Percentiles rank a stretch among this genome's conserved stretches.
phyloP scores from a whole-genome alignment of 2,113 vertebrate genomes.

The Saimiri boliviensis region DNA sequence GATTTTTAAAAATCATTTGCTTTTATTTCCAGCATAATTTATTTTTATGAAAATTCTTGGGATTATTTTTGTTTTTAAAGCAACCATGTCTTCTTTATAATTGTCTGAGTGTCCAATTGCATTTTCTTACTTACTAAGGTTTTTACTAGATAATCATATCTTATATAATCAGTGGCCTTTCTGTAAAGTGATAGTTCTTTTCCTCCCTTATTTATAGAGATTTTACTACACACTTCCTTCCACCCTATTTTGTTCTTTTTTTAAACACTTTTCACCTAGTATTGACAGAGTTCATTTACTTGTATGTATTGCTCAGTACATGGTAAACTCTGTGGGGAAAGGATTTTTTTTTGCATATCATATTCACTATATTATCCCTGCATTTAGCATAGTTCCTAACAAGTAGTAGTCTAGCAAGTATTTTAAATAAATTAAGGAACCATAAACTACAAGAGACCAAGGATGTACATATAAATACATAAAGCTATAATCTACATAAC shows the following conservation, averaged over 20 bases:
- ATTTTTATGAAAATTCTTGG: constrained; percentile 19
- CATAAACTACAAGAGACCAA: neutral
- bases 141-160: constrained; percentile 9
- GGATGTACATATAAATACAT: neutral
- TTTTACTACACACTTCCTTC: neutral
- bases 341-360: neutral
- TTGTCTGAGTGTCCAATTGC: neutral
- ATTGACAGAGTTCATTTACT: neutral
- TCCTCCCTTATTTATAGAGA: neutral
- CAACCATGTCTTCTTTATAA: neutral
- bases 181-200: neutral
- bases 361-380: neutral
- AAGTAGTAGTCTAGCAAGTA: neutral
- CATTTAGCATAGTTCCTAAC: neutral
- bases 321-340: neutral
- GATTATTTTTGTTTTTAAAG: constrained; percentile 9
- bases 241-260: neutral
- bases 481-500: neutral
- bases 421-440: neutral
- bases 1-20: neutral
- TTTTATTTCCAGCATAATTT: neutral
- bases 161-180: neutral
- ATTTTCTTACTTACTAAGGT: neutral
- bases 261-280: neutral
- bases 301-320: neutral